Percentiles rank a stretch among this genome's conserved stretches.
phyloP scores from a whole-genome alignment of 2,797 vertebrate genomes.

The Chrysocyon brachyurus region DNA sequence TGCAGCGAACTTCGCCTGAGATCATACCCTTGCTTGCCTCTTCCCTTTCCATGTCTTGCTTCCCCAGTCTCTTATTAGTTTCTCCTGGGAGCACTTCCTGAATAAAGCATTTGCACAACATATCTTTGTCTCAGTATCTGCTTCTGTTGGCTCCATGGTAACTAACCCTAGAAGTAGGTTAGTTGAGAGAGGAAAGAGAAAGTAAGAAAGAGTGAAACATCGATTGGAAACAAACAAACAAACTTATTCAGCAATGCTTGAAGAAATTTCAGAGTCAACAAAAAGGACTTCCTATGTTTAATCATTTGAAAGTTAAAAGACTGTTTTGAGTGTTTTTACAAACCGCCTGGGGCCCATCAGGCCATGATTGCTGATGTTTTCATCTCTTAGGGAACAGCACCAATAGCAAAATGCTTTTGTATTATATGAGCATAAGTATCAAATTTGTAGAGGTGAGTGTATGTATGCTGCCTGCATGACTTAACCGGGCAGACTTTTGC shows the following conservation, averaged over 20 bases:
- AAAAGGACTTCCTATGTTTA: constrained; percentile 32
- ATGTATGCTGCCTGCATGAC: neutral
- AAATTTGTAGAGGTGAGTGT: neutral
- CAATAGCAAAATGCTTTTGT: neutral
- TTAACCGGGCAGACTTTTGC: neutral
- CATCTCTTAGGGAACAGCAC: neutral
- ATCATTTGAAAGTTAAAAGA: constrained; percentile 32
- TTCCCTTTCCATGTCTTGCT: neutral
- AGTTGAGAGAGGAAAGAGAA: constrained; percentile 37
- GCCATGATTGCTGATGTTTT: neutral
- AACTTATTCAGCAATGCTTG: neutral
- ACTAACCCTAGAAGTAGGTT: neutral
- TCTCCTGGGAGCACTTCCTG: neutral
- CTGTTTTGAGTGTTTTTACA: constrained; percentile 9
- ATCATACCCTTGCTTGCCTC: neutral
- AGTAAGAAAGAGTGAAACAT: neutral
- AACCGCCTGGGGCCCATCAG: neutral
- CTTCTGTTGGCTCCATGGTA: neutral
- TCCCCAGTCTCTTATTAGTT: neutral
- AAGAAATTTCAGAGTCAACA: neutral
- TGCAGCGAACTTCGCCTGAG: neutral
- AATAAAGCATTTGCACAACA: neutral
- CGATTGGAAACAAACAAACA: neutral
- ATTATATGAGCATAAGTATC: neutral
- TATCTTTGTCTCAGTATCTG: neutral